Conservation (phyloP, 2,113 vertebrate genomes). For the Phylloscopus trochiloides region DNA sequence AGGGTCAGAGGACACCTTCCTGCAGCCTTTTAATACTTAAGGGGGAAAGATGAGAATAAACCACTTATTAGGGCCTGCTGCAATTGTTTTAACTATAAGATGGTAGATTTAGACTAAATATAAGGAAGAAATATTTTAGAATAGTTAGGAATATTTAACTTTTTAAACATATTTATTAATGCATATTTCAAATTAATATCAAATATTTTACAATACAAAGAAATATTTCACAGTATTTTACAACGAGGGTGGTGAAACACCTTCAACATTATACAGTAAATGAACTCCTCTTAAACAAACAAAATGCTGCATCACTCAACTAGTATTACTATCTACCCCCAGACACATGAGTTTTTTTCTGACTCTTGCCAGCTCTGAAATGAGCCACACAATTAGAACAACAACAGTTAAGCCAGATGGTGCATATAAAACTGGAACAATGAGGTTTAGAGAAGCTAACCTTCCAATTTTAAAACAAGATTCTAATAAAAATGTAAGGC, state of each 20-base stretch:
- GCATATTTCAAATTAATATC: background rate
- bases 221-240: background rate
- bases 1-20: background rate
- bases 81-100: background rate
- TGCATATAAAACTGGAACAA: background rate
- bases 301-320: background rate
- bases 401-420: background rate
- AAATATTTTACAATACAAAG: background rate
- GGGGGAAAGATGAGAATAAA: background rate
- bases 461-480: background rate
- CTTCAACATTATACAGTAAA: background rate
- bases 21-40: background rate
- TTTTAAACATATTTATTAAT: background rate
- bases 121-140: background rate
- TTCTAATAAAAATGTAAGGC: background rate
- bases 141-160: background rate
- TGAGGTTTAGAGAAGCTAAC: background rate
- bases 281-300: background rate
- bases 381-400: background rate
- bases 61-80: background rate
- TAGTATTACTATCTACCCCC: background rate
- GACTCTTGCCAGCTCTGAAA: background rate
- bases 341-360: background rate
- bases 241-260: background rate
- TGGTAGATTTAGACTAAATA: background rate